Evolutionary conservation across 2,888 invertebrate species (phyloP), one percentile per base, ranked within the genome.

Genomic region (Suillia variegata): DNA sequence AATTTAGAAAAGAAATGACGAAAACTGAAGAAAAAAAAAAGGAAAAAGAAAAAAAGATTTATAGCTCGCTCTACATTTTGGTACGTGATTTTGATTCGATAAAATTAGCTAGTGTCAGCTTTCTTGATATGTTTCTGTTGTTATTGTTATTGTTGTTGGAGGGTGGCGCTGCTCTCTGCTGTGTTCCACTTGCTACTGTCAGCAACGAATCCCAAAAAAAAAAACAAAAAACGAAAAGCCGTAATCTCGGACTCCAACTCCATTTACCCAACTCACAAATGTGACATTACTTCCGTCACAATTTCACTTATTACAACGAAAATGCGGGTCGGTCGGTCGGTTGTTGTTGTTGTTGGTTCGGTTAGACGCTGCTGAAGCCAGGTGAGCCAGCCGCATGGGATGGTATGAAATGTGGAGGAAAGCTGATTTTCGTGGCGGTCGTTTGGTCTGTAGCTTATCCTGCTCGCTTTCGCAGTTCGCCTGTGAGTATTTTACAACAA

Each of bases 181-280:
- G n/a, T n/a, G n/a, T n/a, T n/a, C n/a, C n/a, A n/a, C n/a, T n/a
- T n/a, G n/a, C n/a, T n/a, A n/a, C n/a, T n/a, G n/a, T n/a, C n/a
- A n/a, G n/a, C n/a, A n/a, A n/a, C n/a, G n/a, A n/a, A n/a, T n/a
- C n/a, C n/a, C n/a, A n/a, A n/a, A n/a, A n/a, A n/a, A n/a, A n/a
- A n/a, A n/a, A n/a, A n/a, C n/a, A n/a, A n/a, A n/a, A n/a, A n/a
- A n/a, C n/a, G n/a, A n/a, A n/a, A n/a, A 5, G 18, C 45, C 17
- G 20, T 20, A 18, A 45, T 18, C 45, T 20, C 45, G 18, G 5
- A 18, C 18, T 20, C 45, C 45, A 18, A 45, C 45, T 45, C 45
- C 45, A 45, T 17, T 45, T 45, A 45, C 45, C 45, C 20, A 45
- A 45, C 45, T 45, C 45, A 45, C 45, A 45, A 45, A 45, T 8